Conservation (phyloP, 1,140 invertebrate species). For the Lordiphosa clarofinis region DNA sequence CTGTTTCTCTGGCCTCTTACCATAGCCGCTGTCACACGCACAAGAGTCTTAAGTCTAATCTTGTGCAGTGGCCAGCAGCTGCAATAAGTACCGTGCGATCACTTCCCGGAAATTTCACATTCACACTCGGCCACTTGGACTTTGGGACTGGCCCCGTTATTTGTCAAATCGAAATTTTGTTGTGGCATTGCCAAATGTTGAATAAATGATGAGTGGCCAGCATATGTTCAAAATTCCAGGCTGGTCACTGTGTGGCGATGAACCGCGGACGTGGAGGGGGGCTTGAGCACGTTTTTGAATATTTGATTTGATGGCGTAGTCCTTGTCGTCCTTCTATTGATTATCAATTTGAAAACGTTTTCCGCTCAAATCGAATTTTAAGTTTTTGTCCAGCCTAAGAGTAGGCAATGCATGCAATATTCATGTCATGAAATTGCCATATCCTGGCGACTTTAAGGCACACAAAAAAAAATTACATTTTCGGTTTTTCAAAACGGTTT, state of each 20-base stretch:
- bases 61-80: constrained; percentile 98
- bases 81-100: constrained; percentile 85
- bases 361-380: neutral
- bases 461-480: neutral
- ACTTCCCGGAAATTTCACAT: constrained; percentile 1
- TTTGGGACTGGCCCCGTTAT: neutral
- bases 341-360: constrained; percentile 31
- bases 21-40: constrained; percentile 98
- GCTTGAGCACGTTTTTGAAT: constrained; percentile 47
- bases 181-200: constrained; percentile 26
- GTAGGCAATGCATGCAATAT: neutral
- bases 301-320: constrained; percentile 25
- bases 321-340: constrained; percentile 16
- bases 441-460: neutral
- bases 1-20: constrained; percentile 84
- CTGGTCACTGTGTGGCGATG: neutral
- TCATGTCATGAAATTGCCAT: no score
- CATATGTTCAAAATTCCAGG: constrained; percentile 59
- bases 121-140: constrained; percentile 10
- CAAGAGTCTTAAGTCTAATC: constrained; percentile 94
- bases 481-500: no score
- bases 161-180: neutral
- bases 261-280: neutral
- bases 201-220: constrained; percentile 57
- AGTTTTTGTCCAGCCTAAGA: constrained; percentile 6